A percentile compares a stretch with the other conserved stretches of the same genome.
Conservation (phyloP, 2,888 invertebrate genomes). For the Byasa hedistus region DNA sequence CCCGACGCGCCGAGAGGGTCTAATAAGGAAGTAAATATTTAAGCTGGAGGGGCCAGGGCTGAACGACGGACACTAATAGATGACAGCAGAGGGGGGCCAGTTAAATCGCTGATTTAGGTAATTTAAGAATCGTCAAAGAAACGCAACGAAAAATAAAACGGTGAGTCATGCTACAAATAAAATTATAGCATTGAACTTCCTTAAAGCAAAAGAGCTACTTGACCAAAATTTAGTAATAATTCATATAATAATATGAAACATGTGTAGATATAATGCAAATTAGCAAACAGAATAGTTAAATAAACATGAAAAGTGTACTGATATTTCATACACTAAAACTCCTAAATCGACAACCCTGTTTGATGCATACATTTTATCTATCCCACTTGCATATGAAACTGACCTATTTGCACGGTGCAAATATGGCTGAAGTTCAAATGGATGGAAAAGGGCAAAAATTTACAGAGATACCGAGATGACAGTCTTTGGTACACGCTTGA, state of each 20-base stretch:
- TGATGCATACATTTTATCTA: constrained; percentile 3
- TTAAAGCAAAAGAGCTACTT: too few species aligned
- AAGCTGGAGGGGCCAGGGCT: constrained; percentile 45
- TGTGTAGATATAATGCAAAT: too few species aligned
- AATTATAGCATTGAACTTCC: too few species aligned
- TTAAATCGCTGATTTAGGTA: background rate
- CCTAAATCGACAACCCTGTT: constrained; percentile 9
- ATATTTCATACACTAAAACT: too few species aligned
- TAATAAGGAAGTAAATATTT: constrained; percentile 79
- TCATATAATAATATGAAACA: too few species aligned
- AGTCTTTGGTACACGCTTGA: constrained; percentile 12
- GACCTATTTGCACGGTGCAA: constrained; percentile 39
- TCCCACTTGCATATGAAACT: constrained; percentile 43
- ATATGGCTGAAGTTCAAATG: constrained; percentile 30
- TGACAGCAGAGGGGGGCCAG: constrained; percentile 5
- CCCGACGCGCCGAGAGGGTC: constrained; percentile 45
- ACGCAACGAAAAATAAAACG: too few species aligned
- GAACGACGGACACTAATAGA: constrained; percentile 11
- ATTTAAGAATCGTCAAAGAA: too few species aligned
- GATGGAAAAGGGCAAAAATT: constrained; percentile 1
- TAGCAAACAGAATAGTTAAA: too few species aligned
- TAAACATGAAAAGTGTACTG: too few species aligned
- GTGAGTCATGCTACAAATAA: too few species aligned
- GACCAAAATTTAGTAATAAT: too few species aligned
- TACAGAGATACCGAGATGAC: constrained; percentile 15